phyloP scores from a whole-genome alignment of 2,888 invertebrate genomes.

The Megalurothrips usitatus region DNA sequence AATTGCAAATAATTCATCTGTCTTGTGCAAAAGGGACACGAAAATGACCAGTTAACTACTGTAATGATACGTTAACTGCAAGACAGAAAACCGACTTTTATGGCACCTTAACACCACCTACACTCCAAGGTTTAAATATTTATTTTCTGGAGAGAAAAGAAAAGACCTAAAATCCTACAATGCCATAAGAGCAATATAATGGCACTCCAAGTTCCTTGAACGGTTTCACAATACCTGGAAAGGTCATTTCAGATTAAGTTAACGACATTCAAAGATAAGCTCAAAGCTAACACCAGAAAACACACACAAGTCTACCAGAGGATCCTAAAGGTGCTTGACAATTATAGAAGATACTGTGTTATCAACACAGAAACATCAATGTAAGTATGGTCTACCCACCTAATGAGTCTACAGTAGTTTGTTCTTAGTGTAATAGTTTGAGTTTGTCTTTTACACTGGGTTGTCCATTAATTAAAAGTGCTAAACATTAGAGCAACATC shows the following conservation, averaged over 20 bases:
- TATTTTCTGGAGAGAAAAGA: neutral
- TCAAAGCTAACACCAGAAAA: neutral
- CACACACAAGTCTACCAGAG: conserved; percentile 3
- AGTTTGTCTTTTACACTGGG: conserved; percentile 9
- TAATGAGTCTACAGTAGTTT: neutral
- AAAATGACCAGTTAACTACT: neutral
- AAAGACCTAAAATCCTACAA: neutral
- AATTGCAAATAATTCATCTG: conserved; percentile 13
- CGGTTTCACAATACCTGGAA: neutral
- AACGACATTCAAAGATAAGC: neutral
- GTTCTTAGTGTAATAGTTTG: neutral
- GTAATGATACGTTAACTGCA: neutral
- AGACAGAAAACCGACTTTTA: neutral
- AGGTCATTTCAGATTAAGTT: neutral
- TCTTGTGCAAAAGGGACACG: neutral
- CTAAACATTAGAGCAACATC: neutral
- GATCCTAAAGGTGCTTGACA: neutral
- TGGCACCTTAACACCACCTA: neutral
- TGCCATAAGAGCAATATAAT: neutral
- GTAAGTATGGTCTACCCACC: neutral
- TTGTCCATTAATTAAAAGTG: neutral
- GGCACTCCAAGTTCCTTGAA: neutral
- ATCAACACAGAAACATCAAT: neutral
- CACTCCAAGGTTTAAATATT: neutral
- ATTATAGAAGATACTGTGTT: neutral